A percentile compares a stretch with the other conserved stretches of the same genome.
phyloP scores from a whole-genome alignment of 2,888 invertebrate genomes.

The Troglohyphantes excavatus region DNA sequence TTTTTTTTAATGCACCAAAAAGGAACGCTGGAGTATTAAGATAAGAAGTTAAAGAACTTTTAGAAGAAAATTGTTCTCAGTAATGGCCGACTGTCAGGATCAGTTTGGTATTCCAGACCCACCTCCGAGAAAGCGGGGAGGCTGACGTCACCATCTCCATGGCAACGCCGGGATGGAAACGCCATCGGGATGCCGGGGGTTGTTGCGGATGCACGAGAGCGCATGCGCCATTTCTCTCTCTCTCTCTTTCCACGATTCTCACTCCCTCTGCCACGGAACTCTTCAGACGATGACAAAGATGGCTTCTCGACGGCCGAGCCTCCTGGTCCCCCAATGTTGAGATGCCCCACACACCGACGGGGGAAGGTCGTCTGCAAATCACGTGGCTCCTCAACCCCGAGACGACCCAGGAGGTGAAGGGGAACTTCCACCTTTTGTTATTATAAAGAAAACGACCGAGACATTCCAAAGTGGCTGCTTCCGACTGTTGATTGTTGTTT shows the following conservation, averaged over 20 bases:
- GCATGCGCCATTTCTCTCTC: conserved; percentile 48
- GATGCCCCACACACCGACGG: conserved; percentile 29
- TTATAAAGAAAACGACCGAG: no score
- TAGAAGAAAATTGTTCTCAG: not conserved
- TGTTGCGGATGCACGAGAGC: conserved; percentile 59
- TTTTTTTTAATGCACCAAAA: no score
- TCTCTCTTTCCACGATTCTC: not conserved
- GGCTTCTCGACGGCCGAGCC: conserved; percentile 64
- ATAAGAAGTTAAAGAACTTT: no score
- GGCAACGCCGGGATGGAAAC: conserved; percentile 74
- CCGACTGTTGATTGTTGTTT: conserved; percentile 12
- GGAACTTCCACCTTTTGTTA: no score
- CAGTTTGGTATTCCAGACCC: conserved; percentile 6
- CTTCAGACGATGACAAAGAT: conserved; percentile 69
- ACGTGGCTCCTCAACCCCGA: conserved; percentile 12
- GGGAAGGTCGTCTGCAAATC: conserved; percentile 54
- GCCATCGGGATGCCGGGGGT: conserved; percentile 59
- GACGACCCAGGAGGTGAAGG: not conserved
- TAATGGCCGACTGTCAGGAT: not conserved
- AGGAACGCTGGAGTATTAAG: no score
- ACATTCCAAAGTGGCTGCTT: not conserved
- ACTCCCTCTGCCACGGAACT: conserved; percentile 1
- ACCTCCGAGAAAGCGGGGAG: not conserved
- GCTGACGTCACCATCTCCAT: conserved; percentile 67
- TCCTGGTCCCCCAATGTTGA: conserved; percentile 32